Evolutionary conservation across 2,888 invertebrate species (phyloP), one percentile per base, ranked within the genome.

Genomic region (Phyllotreta cruciferae): DNA sequence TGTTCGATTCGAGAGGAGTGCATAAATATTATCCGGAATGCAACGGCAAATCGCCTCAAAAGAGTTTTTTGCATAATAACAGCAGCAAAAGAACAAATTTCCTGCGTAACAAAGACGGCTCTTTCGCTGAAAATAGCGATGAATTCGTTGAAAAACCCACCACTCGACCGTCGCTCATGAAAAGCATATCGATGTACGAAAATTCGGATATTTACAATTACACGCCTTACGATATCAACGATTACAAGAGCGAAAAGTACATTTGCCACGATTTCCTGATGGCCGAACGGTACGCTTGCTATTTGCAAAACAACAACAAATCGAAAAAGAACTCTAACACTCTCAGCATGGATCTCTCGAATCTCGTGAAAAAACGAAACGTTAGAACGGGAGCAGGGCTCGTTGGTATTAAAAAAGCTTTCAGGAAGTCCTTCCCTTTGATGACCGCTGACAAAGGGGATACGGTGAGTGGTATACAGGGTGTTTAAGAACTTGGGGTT

Each of bases 1-100:
- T 74, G 50, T 80, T 78, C 54, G 80, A 80, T 1, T 74, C 79
- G n/a, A 74, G 75, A 3, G 83, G 83, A 10, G 80, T 80, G 38
- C 70, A 74, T 63, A 81, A 82, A 66, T 77, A 77, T 66, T 78
- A 79, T 71, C 78, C 78, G 0, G 70, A 71, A 37, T 62, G 62
- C 39, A 60, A 65, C 1, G 56, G 45, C 44, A 62, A 61, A 4
- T 60, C 53, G 11, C 71, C 71, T 38, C 73, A 72, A 56, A 69
- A 64, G 41, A 75, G 74, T 66, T 77, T 77, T 60, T 64, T 77
- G 36, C 75, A 71, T 58, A 66, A 69, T 4, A 1, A 14, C 39
- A 13, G 53, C 41, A n/a, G 13, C 6, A 6, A 50, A 50, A n/a
- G n/a, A 35, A n/a, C n/a, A n/a, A n/a, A n/a, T n/a, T n/a, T 24